Conservation (phyloP, 2,113 vertebrate genomes). For the Malurus melanocephalus region DNA sequence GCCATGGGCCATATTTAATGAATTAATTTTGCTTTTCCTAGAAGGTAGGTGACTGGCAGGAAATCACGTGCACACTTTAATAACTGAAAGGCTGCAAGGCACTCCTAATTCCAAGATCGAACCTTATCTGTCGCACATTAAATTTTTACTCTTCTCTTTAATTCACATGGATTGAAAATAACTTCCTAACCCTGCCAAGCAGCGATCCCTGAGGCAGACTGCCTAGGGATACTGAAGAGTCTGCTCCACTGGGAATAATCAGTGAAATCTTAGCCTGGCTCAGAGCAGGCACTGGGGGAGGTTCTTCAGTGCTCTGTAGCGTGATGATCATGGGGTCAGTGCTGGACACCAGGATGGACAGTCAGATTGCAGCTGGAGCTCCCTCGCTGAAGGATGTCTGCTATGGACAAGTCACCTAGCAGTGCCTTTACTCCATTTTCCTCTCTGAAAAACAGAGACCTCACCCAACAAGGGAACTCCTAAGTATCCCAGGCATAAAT, state of each 20-base stretch:
- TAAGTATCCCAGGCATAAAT: background rate
- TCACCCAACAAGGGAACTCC: accelerated
- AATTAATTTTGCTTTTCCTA: conserved; percentile 5
- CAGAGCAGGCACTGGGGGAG: background rate
- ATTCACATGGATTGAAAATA: background rate
- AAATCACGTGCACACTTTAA: background rate
- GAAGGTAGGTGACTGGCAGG: background rate
- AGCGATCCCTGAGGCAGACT: background rate
- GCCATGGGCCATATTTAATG: background rate
- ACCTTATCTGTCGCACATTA: background rate
- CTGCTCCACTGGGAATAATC: background rate
- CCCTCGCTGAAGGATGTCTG: background rate
- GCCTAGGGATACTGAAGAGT: background rate
- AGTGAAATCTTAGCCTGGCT: background rate
- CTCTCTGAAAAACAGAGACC: background rate
- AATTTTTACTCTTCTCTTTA: background rate
- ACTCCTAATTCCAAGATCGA: background rate
- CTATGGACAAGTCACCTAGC: background rate
- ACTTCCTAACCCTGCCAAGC: background rate
- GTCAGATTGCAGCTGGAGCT: background rate
- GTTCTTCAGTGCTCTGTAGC: background rate
- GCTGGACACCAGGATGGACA: background rate
- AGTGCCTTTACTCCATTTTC: background rate
- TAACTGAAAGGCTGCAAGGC: background rate
- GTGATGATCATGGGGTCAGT: accelerated